phyloP scores from a whole-genome alignment of 2,113 vertebrate species.

The Lophotis ruficrista region DNA sequence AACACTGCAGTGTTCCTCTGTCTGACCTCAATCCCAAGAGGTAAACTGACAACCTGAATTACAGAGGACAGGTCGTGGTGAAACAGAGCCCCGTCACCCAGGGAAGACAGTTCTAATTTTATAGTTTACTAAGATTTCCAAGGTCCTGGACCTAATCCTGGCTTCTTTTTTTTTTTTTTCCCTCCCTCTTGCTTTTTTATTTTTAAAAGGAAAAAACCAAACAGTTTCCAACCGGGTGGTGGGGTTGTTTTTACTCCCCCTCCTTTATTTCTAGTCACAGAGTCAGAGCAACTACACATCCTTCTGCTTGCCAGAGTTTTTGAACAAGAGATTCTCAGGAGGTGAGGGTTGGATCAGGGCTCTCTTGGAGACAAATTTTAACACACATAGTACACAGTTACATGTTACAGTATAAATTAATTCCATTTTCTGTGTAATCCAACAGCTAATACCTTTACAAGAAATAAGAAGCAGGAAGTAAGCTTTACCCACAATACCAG shows the following conservation, averaged over 20 bases:
- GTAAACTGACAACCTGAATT: background rate
- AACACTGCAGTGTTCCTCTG: background rate
- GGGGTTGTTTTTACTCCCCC: fast-evolving
- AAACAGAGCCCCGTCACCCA: background rate
- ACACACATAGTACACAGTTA: background rate
- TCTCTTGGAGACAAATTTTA: background rate
- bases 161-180: background rate
- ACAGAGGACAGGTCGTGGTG: background rate
- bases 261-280: background rate
- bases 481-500: background rate
- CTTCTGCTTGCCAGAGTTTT: background rate
- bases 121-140: background rate
- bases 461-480: background rate
- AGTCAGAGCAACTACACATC: background rate
- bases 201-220: background rate
- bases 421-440: background rate
- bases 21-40: background rate
- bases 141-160: background rate
- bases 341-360: background rate
- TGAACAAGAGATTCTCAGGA: background rate
- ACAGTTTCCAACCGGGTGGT: background rate
- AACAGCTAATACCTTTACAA: background rate
- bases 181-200: background rate
- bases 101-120: background rate
- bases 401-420: background rate